Conservation (phyloP, 2,888 invertebrate species). For the Linnaemya tessellans region DNA sequence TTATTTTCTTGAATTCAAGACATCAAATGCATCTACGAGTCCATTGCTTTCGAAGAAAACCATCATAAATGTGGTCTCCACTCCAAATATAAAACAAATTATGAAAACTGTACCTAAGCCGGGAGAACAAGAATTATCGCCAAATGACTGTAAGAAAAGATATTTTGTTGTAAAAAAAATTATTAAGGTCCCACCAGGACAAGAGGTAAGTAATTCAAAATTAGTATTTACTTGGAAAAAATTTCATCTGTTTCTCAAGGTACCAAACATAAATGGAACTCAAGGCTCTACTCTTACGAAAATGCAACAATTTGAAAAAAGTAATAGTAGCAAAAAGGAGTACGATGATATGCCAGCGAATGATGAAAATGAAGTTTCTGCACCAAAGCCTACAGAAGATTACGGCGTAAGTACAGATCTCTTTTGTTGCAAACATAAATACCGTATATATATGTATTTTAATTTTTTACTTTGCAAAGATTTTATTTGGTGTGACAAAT, state of each 20-base stretch:
- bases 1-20: slow-evolving; percentile 8
- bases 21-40: neutral
- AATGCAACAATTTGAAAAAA: neutral
- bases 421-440: neutral
- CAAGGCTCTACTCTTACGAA: neutral
- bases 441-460: neutral
- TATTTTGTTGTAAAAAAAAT: slow-evolving; percentile 60
- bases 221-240: neutral
- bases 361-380: slow-evolving; percentile 54
- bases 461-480: slow-evolving; percentile 35
- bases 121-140: neutral
- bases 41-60: neutral
- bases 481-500: slow-evolving; percentile 63
- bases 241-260: slow-evolving; percentile 5
- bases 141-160: slow-evolving; percentile 9
- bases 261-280: slow-evolving; percentile 8
- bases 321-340: neutral
- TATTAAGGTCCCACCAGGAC: slow-evolving; percentile 9
- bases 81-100: slow-evolving; percentile 36
- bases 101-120: slow-evolving; percentile 39
- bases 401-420: slow-evolving; percentile 50
- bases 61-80: slow-evolving; percentile 17
- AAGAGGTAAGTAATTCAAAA: slow-evolving; percentile 13
- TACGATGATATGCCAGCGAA: slow-evolving; percentile 37
- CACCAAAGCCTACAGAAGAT: slow-evolving; percentile 58